Evolutionary conservation across 2,113 vertebrate species (phyloP).

Genomic region (Gnathochromis pfefferi): DNA sequence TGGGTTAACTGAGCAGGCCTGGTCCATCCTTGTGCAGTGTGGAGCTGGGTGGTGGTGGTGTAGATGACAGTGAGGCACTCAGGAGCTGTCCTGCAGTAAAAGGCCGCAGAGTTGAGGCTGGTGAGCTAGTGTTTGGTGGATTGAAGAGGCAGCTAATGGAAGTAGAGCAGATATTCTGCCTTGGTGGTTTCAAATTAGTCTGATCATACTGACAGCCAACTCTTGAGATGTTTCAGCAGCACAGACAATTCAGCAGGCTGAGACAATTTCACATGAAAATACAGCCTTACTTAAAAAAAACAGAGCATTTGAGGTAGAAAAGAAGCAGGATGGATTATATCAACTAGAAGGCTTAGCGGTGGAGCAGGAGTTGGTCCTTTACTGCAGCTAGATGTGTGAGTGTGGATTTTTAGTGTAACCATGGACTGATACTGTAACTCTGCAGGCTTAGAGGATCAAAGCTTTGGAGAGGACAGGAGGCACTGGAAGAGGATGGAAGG

Average conservation of each 20-base stretch:
- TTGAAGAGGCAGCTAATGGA: neutral
- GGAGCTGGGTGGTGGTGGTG: slow-evolving; percentile 46
- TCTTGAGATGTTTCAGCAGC: neutral
- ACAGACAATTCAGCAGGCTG: neutral
- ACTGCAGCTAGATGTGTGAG: slow-evolving; percentile 23
- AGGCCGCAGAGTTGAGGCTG: neutral
- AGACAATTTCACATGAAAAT: neutral
- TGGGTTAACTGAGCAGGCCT: slow-evolving; percentile 63
- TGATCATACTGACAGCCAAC: neutral
- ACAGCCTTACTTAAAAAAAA: neutral
- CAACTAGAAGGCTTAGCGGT: slow-evolving; percentile 29
- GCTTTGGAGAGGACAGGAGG: slow-evolving; percentile 49
- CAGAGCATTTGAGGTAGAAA: slow-evolving; percentile 10
- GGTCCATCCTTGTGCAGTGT: slow-evolving; percentile 43
- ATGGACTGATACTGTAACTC: slow-evolving; percentile 58
- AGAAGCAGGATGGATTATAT: slow-evolving; percentile 45
- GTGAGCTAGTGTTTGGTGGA: neutral
- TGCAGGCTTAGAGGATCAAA: slow-evolving; percentile 63
- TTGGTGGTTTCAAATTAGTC: neutral
- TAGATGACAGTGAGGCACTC: slow-evolving; percentile 8
- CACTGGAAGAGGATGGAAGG: slow-evolving; percentile 41
- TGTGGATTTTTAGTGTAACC: slow-evolving; percentile 54
- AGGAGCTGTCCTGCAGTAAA: neutral
- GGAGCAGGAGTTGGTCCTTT: slow-evolving; percentile 24
- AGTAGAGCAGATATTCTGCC: neutral